Percentiles rank a stretch among this genome's conserved stretches.
phyloP scores from a whole-genome alignment of 2,888 invertebrate species.

The Bugula neritina region DNA sequence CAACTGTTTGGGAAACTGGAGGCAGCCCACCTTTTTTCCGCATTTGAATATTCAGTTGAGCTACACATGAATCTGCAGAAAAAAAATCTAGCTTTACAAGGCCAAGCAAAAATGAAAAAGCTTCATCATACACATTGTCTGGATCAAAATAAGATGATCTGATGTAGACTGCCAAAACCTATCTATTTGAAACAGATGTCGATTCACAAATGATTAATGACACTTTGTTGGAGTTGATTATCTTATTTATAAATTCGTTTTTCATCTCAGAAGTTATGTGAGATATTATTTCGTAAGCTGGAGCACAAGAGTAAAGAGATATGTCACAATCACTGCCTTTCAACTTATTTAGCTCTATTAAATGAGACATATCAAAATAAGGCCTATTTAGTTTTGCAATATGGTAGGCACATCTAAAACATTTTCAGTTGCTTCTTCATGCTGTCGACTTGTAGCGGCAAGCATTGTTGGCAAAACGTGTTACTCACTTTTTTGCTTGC shows the following conservation, averaged over 20 bases:
- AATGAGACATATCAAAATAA: not conserved
- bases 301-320: not conserved
- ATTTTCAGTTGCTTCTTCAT: not conserved
- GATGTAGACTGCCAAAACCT: not conserved
- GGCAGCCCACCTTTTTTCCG: not conserved
- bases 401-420: not conserved
- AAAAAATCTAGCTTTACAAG: not conserved
- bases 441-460: not conserved
- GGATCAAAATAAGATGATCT: not conserved
- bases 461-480: not conserved
- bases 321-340: not conserved
- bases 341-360: not conserved
- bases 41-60: not conserved
- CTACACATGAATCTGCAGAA: not conserved
- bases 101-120: not conserved
- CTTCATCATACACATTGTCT: not conserved
- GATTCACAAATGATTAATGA: too few relatives aligned
- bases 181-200: slow-evolving; percentile 1
- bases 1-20: not conserved
- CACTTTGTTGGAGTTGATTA: not conserved
- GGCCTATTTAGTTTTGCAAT: not conserved
- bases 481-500: not conserved
- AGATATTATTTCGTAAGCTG: not conserved
- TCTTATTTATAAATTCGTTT: not conserved
- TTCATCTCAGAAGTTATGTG: not conserved